Conservation (phyloP, 2,113 vertebrate species). For the Bambusicola thoracicus region DNA sequence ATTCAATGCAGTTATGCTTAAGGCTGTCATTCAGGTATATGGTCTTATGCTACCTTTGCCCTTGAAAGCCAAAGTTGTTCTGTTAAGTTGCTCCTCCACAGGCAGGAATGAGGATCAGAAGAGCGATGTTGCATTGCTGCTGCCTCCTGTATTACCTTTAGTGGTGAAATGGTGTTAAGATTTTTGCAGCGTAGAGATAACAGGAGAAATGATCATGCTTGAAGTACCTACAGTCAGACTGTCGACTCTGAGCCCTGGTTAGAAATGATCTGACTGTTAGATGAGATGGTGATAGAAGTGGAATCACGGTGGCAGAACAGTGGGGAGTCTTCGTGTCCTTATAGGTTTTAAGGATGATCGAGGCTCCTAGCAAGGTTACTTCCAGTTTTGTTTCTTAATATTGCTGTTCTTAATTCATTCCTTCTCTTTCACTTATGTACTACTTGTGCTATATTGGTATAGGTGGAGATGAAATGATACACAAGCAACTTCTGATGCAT, state of each 20-base stretch:
- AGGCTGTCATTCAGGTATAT: neutral
- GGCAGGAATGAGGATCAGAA: neutral
- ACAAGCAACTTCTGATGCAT: neutral
- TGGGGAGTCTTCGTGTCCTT: neutral
- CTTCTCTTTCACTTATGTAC: neutral
- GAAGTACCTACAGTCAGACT: neutral
- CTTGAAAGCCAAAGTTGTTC: neutral
- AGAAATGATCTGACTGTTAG: neutral
- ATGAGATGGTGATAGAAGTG: neutral
- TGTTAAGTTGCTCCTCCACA: neutral
- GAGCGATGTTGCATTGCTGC: neutral
- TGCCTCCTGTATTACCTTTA: neutral
- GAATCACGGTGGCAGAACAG: neutral
- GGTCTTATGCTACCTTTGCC: neutral
- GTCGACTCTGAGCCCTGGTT: accelerated
- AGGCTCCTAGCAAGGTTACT: neutral
- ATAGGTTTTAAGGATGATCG: neutral
- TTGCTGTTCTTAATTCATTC: accelerated
- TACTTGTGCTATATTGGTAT: neutral
- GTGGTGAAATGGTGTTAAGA: neutral
- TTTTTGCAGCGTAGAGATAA: neutral
- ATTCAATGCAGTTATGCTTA: neutral
- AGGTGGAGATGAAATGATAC: neutral
- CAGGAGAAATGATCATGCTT: accelerated
- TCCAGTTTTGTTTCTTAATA: neutral